Evolutionary conservation across 1,140 invertebrate species (phyloP), one percentile per base, ranked within the genome.

Genomic region (Diabrotica undecimpunctata): DNA sequence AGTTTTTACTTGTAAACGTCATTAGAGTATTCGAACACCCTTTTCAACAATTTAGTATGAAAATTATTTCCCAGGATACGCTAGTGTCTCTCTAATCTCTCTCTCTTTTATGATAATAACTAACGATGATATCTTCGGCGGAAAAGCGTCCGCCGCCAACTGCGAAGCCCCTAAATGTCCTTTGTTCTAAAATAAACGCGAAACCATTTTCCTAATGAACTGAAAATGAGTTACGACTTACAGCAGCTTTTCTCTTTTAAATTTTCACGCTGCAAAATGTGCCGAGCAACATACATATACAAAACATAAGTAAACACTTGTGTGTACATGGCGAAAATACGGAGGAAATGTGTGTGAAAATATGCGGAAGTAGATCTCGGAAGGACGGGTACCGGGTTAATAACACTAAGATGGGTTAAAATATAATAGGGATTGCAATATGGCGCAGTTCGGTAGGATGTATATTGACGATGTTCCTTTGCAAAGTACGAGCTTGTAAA

Each of bases 191-290:
- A 57, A 57, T 57, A 57, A 57, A 36, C 55, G 35, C n/a, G 55
- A 57, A 57, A 57, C 37, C 55, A 57, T 57, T 57, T 57, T 57
- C 55, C 37, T 57, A 57, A 57, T 57, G 55, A 57, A 57, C 55
- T 37, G 55, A 57, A 57, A 57, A 57, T 57, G 55, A 57, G 55
- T 57, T 57, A 57, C 55, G 55, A 57, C 10, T 37, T 57, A 46
- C 41, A n/a, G 41, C 41, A 5, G 55, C 55, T 25, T 37, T 57
- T 57, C 36, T 37, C 9, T 57, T 57, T 57, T 57, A 57, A 57
- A 57, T 46, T 46, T 46, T 46, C 41, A 46, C 41, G 41, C 41
- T n/a, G 41, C 41, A n/a, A 46, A 46, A 46, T 46, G 41, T 46
- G 41, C 41, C 41, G n/a, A 46, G 41, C 8, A 8, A 8, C 41